phyloP scores from a whole-genome alignment of 2,113 vertebrate species.

The Athene cunicularia region DNA sequence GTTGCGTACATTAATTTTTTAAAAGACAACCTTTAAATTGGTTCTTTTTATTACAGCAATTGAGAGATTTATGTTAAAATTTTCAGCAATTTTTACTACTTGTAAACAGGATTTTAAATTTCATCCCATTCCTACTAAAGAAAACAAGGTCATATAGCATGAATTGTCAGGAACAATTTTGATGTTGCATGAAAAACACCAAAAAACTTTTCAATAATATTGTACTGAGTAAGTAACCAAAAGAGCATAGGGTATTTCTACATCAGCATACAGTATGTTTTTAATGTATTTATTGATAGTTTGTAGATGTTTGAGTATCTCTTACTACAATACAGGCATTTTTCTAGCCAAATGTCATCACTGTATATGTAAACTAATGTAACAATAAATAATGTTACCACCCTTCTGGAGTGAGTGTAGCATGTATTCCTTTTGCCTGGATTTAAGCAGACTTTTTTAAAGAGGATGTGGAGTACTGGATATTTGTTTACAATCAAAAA shows the following conservation, averaged over 20 bases:
- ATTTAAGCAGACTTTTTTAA: background rate
- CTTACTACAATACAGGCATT: background rate
- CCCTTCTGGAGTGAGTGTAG: background rate
- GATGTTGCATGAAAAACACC: constrained; percentile 51
- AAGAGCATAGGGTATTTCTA: background rate
- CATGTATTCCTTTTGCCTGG: background rate
- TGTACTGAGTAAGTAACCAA: background rate
- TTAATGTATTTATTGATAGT: constrained; percentile 37
- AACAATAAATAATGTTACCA: constrained; percentile 38
- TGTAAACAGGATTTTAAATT: background rate
- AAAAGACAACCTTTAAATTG: background rate
- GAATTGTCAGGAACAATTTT: background rate
- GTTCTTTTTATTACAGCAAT: constrained; percentile 14
- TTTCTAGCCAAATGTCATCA: background rate
- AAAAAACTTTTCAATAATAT: background rate
- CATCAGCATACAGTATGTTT: background rate
- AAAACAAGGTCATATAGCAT: background rate
- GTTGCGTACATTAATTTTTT: constrained; percentile 18
- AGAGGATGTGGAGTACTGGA: background rate
- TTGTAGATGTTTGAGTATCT: background rate
- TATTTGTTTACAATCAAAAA: background rate
- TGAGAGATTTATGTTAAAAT: background rate
- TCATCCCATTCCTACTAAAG: background rate
- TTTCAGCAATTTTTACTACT: constrained; percentile 22
- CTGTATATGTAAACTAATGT: background rate